These are phyloP conservation scores for Eupithecia tripunctaria DNA, from an alignment of 2,888 invertebrate genomes.

Conservation along the genomic window DNA sequence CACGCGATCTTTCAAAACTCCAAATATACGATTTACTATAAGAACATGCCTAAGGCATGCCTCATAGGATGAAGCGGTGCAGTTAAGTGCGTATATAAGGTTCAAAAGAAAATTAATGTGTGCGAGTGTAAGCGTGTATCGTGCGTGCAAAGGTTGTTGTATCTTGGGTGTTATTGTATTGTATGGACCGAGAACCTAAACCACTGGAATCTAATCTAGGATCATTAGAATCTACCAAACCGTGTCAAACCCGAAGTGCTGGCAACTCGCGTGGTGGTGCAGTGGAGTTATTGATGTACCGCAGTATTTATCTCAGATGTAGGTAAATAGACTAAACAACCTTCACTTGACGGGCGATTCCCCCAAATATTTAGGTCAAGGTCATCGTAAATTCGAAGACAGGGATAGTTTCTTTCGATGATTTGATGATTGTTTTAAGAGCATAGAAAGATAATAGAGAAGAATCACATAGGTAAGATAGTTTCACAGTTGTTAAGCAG, in stretches of 20 bases:
- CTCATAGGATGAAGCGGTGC: conserved; percentile 74
- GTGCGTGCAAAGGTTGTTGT: conserved; percentile 45
- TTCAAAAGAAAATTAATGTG: conserved; percentile 64
- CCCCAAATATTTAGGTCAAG: conserved; percentile 78
- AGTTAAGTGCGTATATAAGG: conserved; percentile 70
- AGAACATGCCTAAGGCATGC: conserved; percentile 60
- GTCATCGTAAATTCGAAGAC: conserved; percentile 62
- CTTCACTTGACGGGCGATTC: conserved; percentile 46
- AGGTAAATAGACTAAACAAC: conserved; percentile 50
- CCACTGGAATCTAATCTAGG: conserved; percentile 36
- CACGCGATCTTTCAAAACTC: conserved; percentile 24
- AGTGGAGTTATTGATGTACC: conserved; percentile 33
- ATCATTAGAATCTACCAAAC: conserved; percentile 31
- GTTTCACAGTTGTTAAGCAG: conserved; percentile 59
- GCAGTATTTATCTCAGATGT: conserved; percentile 40
- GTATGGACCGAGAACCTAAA: conserved; percentile 40
- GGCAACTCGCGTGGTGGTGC: conserved; percentile 21
- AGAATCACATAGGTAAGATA: conserved; percentile 42
- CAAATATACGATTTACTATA: conserved; percentile 15
- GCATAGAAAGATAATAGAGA: conserved; percentile 7
- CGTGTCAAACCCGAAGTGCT: conserved; percentile 14
- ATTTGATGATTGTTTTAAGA: conserved; percentile 12
- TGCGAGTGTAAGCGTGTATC: conserved; percentile 57
- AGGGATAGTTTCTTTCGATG: conserved; percentile 36
- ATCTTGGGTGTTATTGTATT: conserved; percentile 37